phyloP scores from a whole-genome alignment of 2,113 vertebrate genomes.

The Calonectris borealis region DNA sequence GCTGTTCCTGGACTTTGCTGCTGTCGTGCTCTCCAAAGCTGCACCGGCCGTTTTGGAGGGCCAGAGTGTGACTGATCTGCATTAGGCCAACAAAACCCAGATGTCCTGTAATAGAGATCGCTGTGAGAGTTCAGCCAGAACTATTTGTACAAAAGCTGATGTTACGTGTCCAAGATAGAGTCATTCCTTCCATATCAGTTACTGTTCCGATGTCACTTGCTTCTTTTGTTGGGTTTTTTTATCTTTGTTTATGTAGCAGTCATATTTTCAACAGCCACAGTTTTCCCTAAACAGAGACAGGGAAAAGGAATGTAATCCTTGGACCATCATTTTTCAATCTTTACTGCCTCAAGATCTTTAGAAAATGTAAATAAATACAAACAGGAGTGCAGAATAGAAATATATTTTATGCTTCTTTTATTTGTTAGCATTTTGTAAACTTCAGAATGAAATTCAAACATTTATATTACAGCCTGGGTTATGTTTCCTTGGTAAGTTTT shows the following conservation, averaged over 20 bases:
- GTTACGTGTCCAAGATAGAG: neutral
- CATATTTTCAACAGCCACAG: neutral
- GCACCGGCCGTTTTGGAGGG: rapidly evolving
- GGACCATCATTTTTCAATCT: neutral
- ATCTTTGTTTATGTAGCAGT: neutral
- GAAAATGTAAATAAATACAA: neutral
- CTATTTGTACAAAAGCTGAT: neutral
- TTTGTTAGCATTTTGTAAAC: neutral
- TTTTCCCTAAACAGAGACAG: neutral
- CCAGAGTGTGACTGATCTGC: neutral
- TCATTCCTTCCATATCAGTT: neutral
- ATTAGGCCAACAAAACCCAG: neutral
- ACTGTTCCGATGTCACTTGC: neutral
- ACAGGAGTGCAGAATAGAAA: neutral
- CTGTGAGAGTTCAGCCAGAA: neutral
- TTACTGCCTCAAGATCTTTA: neutral
- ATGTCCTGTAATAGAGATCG: neutral
- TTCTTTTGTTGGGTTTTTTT: neutral
- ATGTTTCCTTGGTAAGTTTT: neutral
- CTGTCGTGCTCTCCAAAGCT: neutral
- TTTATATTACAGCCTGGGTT: neutral
- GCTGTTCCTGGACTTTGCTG: neutral
- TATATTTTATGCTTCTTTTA: neutral
- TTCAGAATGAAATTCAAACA: neutral
- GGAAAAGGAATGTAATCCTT: neutral